These are phyloP conservation scores for Hoplostethus atlanticus DNA, from an alignment of 2,797 vertebrate species.

Conservation along the genomic window DNA sequence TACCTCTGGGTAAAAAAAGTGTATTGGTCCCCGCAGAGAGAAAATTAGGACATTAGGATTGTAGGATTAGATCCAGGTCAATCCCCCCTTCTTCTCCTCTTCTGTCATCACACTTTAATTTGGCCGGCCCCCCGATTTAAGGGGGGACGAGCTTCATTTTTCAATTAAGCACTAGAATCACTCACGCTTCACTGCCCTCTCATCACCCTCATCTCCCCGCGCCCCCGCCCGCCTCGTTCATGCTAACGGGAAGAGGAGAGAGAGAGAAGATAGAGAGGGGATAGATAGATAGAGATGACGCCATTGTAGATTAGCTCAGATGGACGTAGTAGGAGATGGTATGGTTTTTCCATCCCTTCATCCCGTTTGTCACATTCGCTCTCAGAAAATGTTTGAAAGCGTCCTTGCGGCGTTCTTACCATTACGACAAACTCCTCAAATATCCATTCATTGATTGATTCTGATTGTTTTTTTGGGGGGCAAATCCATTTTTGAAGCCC, in stretches of 20 bases:
- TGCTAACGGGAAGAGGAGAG: slow-evolving; percentile 41
- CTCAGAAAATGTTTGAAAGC: too few species aligned
- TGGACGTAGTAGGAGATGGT: slow-evolving; percentile 36
- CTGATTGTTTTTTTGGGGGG: neutral
- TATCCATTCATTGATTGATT: neutral
- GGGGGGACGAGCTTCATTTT: slow-evolving; percentile 62
- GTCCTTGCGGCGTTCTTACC: neutral
- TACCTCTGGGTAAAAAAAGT: slow-evolving; percentile 11
- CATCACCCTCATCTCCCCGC: slow-evolving; percentile 64
- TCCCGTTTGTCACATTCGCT: too few species aligned
- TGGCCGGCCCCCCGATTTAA: slow-evolving; percentile 61
- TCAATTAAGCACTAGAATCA: slow-evolving; percentile 70
- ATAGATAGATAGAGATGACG: slow-evolving; percentile 47
- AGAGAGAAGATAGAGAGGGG: neutral
- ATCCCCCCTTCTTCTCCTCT: slow-evolving; percentile 18
- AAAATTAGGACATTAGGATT: slow-evolving; percentile 36
- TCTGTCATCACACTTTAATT: slow-evolving; percentile 56
- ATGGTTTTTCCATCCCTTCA: slow-evolving; percentile 20
- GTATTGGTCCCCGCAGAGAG: slow-evolving; percentile 14
- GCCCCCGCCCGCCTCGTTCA: slow-evolving; percentile 31
- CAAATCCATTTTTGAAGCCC: neutral
- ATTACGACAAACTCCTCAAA: neutral
- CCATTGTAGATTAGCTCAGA: slow-evolving; percentile 59
- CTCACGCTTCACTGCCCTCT: slow-evolving; percentile 63
- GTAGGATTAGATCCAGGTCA: slow-evolving; percentile 49